A percentile compares a stretch with the other conserved stretches of the same genome.
phyloP scores from a whole-genome alignment of 2,888 invertebrate genomes.

The Prosapia bicincta region DNA sequence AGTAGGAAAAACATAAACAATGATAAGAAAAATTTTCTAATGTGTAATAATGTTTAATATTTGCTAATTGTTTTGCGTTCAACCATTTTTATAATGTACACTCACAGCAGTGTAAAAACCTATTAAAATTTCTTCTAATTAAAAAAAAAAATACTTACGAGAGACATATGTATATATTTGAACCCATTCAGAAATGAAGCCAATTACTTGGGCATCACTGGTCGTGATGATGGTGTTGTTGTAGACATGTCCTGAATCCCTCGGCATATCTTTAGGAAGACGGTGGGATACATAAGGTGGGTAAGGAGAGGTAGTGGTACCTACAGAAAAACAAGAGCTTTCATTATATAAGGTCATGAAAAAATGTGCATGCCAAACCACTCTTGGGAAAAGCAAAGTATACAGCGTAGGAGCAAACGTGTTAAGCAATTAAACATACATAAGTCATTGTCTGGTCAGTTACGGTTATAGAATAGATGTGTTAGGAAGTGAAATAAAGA shows the following conservation, averaged over 20 bases:
- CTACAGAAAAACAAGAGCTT: conserved; percentile 32
- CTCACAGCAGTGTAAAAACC: too few species aligned
- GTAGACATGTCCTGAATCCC: conserved; percentile 45
- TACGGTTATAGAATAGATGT: too few species aligned
- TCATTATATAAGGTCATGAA: background rate
- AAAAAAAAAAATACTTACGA: conserved; percentile 61
- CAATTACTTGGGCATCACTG: conserved; percentile 52
- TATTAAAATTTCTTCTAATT: too few species aligned
- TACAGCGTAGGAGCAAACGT: background rate
- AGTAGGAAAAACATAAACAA: too few species aligned
- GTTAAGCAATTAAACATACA: background rate
- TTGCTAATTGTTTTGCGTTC: too few species aligned
- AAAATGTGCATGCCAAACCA: background rate
- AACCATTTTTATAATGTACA: too few species aligned
- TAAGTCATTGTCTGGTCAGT: too few species aligned
- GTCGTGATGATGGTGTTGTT: conserved; percentile 53
- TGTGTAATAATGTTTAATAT: too few species aligned
- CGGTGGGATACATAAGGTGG: conserved; percentile 33
- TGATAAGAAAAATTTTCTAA: too few species aligned
- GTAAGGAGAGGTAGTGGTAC: conserved; percentile 42
- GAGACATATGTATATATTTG: conserved; percentile 63
- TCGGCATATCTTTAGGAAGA: conserved; percentile 45
- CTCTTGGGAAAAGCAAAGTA: background rate
- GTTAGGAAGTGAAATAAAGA: too few species aligned
- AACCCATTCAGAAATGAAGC: conserved; percentile 68